Base-by-base conservation (phyloP, 2,113 vertebrate genomes). In the Rhegmatorhina hoffmannsi region DNA sequence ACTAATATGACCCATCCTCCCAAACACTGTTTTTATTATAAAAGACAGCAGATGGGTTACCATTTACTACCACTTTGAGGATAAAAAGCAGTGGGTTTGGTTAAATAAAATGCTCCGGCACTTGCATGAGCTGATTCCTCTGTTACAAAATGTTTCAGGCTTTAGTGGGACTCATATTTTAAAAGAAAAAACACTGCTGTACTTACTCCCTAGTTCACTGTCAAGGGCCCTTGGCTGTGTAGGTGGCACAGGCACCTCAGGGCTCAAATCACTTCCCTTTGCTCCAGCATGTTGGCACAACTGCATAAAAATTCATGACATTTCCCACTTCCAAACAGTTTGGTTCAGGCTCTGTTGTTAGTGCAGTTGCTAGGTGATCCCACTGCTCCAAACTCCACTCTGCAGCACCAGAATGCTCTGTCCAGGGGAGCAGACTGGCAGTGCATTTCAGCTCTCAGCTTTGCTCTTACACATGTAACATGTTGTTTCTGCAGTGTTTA, bases 341-440 rank as follows among this genome's bases (percentile, higher is more conserved):
- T 50, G 28, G 25, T 75, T 87, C 52, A 31, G 80, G 60, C 53
- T 62, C 82, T 69, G 87, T 75, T 88, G 84, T 75, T 70, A 58
- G 38, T 9, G 72, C 84, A 59, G 83, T 87, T 88, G 58, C 52
- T 74, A 63, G 67, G 34, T 92, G 89, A 74, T 94, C 58, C 58
- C 52, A n/a, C 20, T 0, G 0, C 52, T 59, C 59, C 0, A 0
- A 26, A 8, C 64, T 74, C 80, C 1, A 3, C 60, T 87, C 24
- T 38, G 2, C 43, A 74, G 84, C 47, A 49, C n/a, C 0, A 0
- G 56, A 78, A 53, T 76, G 62, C 77, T 58, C 47, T 75, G 6
- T 3, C 68, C 62, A 3, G 44, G 9, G 84, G 74, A 89, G 68
- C 80, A 36, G 56, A 2, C 56, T 50, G 85, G 21, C 59, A 29